Evolutionary conservation across 2,888 invertebrate genomes (phyloP).

Genomic region (Caenorhabditis sp.): DNA sequence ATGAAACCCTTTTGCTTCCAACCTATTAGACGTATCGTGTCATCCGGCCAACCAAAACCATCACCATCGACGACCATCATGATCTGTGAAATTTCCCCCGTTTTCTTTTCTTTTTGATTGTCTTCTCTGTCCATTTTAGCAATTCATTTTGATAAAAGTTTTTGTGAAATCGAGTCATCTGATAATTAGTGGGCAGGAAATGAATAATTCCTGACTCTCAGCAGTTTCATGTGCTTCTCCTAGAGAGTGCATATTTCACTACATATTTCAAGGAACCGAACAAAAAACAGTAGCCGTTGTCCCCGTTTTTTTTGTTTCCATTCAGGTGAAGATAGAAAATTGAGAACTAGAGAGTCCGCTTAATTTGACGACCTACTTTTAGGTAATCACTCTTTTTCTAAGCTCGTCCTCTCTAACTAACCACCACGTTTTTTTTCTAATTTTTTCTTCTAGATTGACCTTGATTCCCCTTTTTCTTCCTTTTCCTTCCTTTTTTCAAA

Average conservation of each 20-base stretch:
- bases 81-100: not conserved
- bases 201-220: not conserved
- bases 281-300: too few relatives aligned
- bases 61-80: slow-evolving; percentile 14
- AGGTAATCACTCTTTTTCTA: not conserved
- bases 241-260: too few relatives aligned
- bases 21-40: slow-evolving; percentile 22
- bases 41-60: slow-evolving; percentile 1
- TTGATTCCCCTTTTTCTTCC: not conserved
- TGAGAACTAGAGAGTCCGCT: too few relatives aligned
- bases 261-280: too few relatives aligned
- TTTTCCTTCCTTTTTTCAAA: not conserved
- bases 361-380: too few relatives aligned
- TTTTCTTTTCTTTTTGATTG: not conserved
- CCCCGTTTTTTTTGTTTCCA: too few relatives aligned
- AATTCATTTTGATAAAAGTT: not conserved
- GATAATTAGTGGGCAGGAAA: not conserved
- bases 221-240: not conserved
- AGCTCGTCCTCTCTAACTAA: not conserved
- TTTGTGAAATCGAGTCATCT: not conserved
- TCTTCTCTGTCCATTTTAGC: not conserved
- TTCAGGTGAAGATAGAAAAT: too few relatives aligned
- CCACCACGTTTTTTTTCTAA: not conserved
- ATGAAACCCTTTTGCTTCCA: slow-evolving; percentile 3
- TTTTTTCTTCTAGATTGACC: too few relatives aligned